These are phyloP conservation scores for Nematolebias whitei DNA, from an alignment of 2,113 vertebrate species.

Conservation along the genomic window DNA sequence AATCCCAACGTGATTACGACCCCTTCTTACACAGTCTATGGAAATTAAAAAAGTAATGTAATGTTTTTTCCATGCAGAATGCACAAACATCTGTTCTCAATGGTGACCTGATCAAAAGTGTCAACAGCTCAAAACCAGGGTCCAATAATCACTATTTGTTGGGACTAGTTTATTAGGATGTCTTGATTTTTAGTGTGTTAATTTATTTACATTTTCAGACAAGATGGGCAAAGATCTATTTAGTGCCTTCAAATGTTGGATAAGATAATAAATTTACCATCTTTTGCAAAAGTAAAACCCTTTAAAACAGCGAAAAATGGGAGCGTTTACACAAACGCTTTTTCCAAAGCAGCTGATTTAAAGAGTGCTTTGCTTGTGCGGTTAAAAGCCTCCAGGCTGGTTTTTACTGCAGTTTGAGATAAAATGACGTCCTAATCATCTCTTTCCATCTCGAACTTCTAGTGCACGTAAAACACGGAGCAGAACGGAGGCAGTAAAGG, in stretches of 20 bases:
- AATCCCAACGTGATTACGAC: no score
- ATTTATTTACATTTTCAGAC: background rate
- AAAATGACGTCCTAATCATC: slow-evolving; percentile 49
- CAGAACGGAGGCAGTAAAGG: slow-evolving; percentile 30
- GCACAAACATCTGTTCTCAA: no score
- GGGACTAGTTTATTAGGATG: background rate
- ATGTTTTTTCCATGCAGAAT: no score
- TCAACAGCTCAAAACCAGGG: no score
- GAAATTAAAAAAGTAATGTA: no score
- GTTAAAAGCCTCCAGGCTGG: slow-evolving; percentile 38
- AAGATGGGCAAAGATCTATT: background rate
- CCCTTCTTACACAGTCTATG: no score
- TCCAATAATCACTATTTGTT: no score
- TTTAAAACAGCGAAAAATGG: background rate
- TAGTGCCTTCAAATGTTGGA: no score
- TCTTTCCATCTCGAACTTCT: slow-evolving; percentile 35
- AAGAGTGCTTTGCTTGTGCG: slow-evolving; percentile 20
- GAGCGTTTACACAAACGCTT: slow-evolving; percentile 18
- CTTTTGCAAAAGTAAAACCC: background rate
- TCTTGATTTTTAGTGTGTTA: no score
- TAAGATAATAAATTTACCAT: slow-evolving; percentile 12
- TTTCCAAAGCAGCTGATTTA: slow-evolving; percentile 36
- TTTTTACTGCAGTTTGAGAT: slow-evolving; percentile 45
- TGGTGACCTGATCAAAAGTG: no score
- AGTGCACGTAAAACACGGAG: slow-evolving; percentile 36